Evolutionary conservation across 2,113 vertebrate species (phyloP).

Genomic region (Orycteropus afer): DNA sequence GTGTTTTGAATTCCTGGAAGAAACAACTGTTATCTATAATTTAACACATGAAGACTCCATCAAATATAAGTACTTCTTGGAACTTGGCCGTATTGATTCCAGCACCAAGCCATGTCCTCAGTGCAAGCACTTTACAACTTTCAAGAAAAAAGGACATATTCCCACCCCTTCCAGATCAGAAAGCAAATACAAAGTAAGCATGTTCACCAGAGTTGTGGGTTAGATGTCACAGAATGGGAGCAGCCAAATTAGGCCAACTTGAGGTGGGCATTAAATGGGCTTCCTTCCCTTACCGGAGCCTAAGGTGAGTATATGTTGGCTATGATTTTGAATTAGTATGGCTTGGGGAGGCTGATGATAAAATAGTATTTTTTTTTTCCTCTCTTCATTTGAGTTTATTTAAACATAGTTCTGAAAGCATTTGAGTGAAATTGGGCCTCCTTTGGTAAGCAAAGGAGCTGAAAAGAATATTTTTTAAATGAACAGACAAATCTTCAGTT

Average conservation of each 20-base stretch:
- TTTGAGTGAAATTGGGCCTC: too few relatives aligned
- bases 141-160: conserved; percentile 91
- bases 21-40: conserved; percentile 91
- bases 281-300: conserved; percentile 70
- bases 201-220: conserved; percentile 75
- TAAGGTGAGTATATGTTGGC: conserved; percentile 63
- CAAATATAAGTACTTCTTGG: conserved; percentile 97
- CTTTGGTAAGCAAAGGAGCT: conserved; percentile 81
- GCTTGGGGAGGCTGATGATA: neutral
- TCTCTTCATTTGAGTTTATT: too few relatives aligned
- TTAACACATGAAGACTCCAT: conserved; percentile 93
- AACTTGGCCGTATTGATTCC: conserved; percentile 95
- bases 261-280: conserved; percentile 73
- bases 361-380: conserved; percentile 23
- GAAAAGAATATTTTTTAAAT: conserved; percentile 81
- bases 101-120: conserved; percentile 99
- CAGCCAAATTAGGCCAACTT: conserved; percentile 68
- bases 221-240: conserved; percentile 67
- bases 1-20: conserved; percentile 95
- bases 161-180: conserved; percentile 91
- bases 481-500: conserved; percentile 79
- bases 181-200: conserved; percentile 97
- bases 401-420: too few relatives aligned
- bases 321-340: conserved; percentile 52
- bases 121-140: conserved; percentile 96